Evolutionary conservation across 2,797 vertebrate species (phyloP), one percentile per base, ranked within the genome.

Genomic region (Dermochelys coriacea): DNA sequence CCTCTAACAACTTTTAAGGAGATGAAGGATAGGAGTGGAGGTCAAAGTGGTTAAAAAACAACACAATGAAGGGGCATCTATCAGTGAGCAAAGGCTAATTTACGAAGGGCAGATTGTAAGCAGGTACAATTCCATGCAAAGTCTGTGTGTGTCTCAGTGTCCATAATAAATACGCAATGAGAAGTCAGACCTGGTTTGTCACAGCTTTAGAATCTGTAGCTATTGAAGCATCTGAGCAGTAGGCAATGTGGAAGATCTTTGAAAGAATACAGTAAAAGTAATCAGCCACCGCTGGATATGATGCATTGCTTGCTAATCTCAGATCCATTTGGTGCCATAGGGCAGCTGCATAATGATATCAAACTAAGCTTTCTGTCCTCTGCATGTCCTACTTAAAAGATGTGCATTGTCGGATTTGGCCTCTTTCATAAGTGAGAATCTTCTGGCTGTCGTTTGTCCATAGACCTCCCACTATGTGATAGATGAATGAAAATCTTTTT

Each of bases 401-500:
- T 75, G 31, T 82, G 77, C 82, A 21, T 92, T 94, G 93, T 71
- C 97, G 91, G 89, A 93, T 94, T 97, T 85, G 93, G 91, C 15
- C 89, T 89, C 94, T 96, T 85, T 93, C 89, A n/a, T 88, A 91
- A 82, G 80, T 80, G 90, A 94, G 90, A 71, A 3, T 96, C 91
- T 97, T 93, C 88, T 92, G 95, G 96, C 95, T 96, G 97, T 96
- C 96, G 87, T 97, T 97, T 96, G 95, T 94, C 95, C 95, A 34
- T 91, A 92, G 97, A 97, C 97, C 97, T 97, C 97, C 97, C 96
- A 97, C 96, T 91, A 96, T 90, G 97, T 87, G 95, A 31, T 93
- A 92, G 95, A 94, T 93, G 96, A 96, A 94, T 95, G 97, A 96
- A 96, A 96, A 93, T 87, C 93, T 97, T 97, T 97, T 93, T 93